phyloP scores from a whole-genome alignment of 2,888 invertebrate species.

The Dioctria linearis region DNA sequence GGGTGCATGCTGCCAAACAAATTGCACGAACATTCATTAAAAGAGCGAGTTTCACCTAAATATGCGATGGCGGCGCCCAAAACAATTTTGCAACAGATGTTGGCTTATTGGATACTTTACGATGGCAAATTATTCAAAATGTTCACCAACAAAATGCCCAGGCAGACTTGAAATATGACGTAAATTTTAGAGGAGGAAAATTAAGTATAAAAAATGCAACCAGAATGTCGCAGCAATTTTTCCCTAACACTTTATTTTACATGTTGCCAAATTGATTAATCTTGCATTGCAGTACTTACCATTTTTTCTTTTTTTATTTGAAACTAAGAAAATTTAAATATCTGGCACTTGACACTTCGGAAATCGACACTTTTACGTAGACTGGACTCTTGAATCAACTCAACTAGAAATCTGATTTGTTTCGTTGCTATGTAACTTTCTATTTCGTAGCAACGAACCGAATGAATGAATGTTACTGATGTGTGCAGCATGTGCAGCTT shows the following conservation, averaged over 20 bases:
- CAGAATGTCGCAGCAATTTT: slow-evolving; percentile 20
- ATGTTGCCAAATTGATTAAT: slow-evolving; percentile 34
- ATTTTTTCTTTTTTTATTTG: slow-evolving; percentile 8
- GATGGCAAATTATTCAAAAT: slow-evolving; percentile 71
- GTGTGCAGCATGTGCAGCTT: no score
- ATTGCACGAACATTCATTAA: slow-evolving; percentile 53
- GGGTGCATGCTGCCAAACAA: slow-evolving; percentile 34
- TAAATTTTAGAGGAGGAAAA: slow-evolving; percentile 25
- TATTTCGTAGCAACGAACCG: no score
- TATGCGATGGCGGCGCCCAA: slow-evolving; percentile 71
- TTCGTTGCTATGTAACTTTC: no score
- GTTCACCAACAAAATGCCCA: slow-evolving; percentile 51
- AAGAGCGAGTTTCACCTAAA: slow-evolving; percentile 61
- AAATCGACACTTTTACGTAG: no score
- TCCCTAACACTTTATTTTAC: slow-evolving; percentile 24
- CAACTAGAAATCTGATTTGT: neutral
- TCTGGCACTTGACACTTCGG: no score
- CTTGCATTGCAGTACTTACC: neutral
- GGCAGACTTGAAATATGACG: slow-evolving; percentile 44
- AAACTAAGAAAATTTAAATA: slow-evolving; percentile 2
- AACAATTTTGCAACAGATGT: slow-evolving; percentile 72
- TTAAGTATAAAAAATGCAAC: slow-evolving; percentile 37
- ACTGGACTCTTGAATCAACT: no score
- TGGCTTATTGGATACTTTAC: slow-evolving; percentile 72
- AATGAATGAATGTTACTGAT: no score